These are phyloP conservation scores for Phortica magna DNA, from an alignment of 2,888 invertebrate species.

Conservation along the genomic window DNA sequence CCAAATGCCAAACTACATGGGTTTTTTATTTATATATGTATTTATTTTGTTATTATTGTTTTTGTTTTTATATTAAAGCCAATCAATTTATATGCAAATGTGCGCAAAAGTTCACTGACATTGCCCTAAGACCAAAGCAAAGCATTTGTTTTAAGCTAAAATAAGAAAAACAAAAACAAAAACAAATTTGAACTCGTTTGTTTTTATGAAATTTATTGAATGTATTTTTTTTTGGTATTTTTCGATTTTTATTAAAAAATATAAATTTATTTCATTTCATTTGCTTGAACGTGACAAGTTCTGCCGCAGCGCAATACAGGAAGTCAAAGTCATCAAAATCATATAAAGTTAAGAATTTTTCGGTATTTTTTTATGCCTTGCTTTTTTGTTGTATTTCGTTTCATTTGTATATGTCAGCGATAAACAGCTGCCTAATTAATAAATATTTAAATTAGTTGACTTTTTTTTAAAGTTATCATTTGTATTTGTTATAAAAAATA, in stretches of 20 bases:
- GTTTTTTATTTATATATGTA: background rate
- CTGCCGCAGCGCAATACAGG: conserved; percentile 15
- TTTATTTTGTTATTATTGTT: background rate
- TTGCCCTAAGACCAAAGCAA: background rate
- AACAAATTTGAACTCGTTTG: conserved; percentile 5
- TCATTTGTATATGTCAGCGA: background rate
- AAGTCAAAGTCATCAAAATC: background rate
- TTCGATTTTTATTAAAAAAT: background rate
- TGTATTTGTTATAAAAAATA: background rate
- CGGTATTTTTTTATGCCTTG: background rate
- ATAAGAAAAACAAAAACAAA: background rate
- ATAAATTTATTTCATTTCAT: background rate
- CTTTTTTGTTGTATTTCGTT: background rate
- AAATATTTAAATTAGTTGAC: background rate
- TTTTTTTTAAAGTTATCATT: background rate
- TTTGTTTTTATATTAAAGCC: background rate
- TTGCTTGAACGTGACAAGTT: conserved; percentile 12
- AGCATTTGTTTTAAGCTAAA: too few species aligned
- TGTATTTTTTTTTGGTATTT: background rate
- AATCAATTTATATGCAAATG: conserved; percentile 59
- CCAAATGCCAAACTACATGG: background rate
- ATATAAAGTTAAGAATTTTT: background rate
- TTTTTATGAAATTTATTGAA: background rate
- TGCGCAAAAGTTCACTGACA: conserved; percentile 50
- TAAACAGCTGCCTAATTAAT: too few species aligned